Base-by-base conservation (phyloP, 2,888 invertebrate genomes). In the Neoaliturus tenellus region DNA sequence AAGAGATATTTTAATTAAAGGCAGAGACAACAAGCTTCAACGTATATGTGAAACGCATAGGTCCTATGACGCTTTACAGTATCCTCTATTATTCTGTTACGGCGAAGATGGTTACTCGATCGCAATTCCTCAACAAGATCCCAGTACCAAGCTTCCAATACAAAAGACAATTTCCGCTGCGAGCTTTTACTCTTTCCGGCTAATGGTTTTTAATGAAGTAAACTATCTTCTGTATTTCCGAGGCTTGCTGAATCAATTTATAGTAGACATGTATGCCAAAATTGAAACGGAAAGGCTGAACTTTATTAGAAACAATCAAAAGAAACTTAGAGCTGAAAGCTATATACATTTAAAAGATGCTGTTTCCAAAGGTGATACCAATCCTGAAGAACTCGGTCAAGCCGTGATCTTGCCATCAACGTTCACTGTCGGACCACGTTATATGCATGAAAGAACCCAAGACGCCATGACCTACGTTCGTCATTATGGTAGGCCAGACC, bases 381-480 rank as follows among this genome's bases (percentile, higher is more conserved):
- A 67, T 28, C 28, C 69, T 23, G 23, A 23, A 39, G 41, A 86
- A 20, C n/a, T 87, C 2, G 87, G 87, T 0, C 82, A 83, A 85
- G 69, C 83, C 28, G 84, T 87, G 4, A 87, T 89, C 75, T 82
- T 89, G 10, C 89, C 89, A 80, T 87, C 88, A 33, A 80, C 87
- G 20, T 89, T 84, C 58, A 87, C 85, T 6, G 89, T 90, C 17
- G 87, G 89, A 20, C 90, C 90, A 81, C 85, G 90, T 14, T 88
- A 90, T 84, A 90, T 90, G 90, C 89, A 89, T 81, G 88, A 90
- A 86, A 84, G 87, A 51, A 87, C 88, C 8, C 89, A 90, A 86
- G 89, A 90, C 86, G 90, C 89, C 1, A 88, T 89, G 87, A 85
- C 89, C 4, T 90, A 89, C 83, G 90, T 91, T 4, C 55, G 88